phyloP scores from a whole-genome alignment of 2,888 invertebrate genomes.

The Cheilosia variabilis region DNA sequence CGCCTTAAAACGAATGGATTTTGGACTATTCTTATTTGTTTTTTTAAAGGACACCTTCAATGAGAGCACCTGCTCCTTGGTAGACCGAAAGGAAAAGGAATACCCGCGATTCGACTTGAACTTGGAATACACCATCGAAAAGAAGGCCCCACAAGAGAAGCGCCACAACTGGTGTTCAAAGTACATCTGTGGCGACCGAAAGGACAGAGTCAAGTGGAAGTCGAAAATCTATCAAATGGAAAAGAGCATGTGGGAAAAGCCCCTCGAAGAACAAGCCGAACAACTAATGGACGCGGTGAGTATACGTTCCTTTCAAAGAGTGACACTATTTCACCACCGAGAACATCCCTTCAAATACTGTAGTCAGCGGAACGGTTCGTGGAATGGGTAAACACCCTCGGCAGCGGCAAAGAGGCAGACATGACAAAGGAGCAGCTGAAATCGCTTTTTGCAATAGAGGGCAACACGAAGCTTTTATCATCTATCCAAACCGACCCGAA shows the following conservation, averaged over 20 bases:
- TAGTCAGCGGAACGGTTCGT: constrained; percentile 82
- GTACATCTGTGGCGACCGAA: constrained; percentile 79
- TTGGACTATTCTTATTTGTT: background rate
- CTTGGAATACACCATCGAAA: constrained; percentile 78
- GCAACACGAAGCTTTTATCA: constrained; percentile 80
- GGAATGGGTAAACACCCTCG: constrained; percentile 81
- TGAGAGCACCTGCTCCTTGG: constrained; percentile 81
- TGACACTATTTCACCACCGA: no score
- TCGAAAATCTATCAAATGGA: constrained; percentile 81
- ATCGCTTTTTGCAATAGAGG: constrained; percentile 82
- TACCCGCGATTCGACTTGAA: constrained; percentile 79
- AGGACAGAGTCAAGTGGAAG: constrained; percentile 82
- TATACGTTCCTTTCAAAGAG: background rate
- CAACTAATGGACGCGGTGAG: constrained; percentile 82
- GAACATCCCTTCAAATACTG: background rate
- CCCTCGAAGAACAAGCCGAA: constrained; percentile 82
- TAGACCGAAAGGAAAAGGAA: constrained; percentile 80
- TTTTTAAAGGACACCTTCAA: constrained; percentile 75
- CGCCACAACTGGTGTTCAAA: constrained; percentile 80
- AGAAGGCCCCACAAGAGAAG: constrained; percentile 75
- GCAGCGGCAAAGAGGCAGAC: constrained; percentile 79
- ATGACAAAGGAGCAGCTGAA: constrained; percentile 82
- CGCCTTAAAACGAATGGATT: no score
- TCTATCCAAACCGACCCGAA: constrained; percentile 82
- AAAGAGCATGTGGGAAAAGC: constrained; percentile 78